Percentiles rank a stretch among this genome's conserved stretches.
These are phyloP conservation scores for Plumapathes pennacea DNA, from an alignment of 92 coral and sea anemone species.

Conservation along the genomic window DNA sequence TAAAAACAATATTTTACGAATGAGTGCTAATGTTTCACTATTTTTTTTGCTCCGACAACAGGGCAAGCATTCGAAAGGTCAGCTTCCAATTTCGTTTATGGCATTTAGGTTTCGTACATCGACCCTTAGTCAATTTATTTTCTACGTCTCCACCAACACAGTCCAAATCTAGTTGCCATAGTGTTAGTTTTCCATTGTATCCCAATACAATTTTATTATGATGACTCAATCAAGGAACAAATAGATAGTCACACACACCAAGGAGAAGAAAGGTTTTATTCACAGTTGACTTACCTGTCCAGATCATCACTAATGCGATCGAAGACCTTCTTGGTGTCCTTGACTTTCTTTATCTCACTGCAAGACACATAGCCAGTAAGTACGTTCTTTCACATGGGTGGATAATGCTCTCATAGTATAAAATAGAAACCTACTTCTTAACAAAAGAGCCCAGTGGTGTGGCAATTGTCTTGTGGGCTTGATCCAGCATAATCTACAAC, in stretches of 20 bases:
- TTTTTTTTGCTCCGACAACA: no score
- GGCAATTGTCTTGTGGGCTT: conserved; percentile 86
- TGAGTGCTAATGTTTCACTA: no score
- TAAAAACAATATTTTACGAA: no score
- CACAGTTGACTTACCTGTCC: conserved; percentile 74
- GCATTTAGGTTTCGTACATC: no score
- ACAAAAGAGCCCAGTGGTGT: conserved; percentile 82
- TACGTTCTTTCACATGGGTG: no score
- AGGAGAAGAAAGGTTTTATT: background rate
- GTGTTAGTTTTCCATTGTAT: no score
- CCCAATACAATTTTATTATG: no score
- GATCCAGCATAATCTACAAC: conserved; percentile 81
- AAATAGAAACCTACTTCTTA: conserved; percentile 65
- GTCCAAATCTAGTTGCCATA: background rate
- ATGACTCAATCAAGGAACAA: no score
- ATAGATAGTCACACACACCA: background rate
- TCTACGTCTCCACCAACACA: no score
- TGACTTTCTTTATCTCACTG: conserved; percentile 95
- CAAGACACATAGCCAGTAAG: background rate
- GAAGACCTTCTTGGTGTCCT: conserved; percentile 93
- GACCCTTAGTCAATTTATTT: no score
- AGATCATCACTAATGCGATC: conserved; percentile 90
- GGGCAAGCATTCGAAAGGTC: no score
- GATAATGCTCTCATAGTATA: background rate
- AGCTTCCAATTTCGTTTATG: no score